phyloP scores from a whole-genome alignment of 2,888 invertebrate species.

The Agrilus biguttatus region DNA sequence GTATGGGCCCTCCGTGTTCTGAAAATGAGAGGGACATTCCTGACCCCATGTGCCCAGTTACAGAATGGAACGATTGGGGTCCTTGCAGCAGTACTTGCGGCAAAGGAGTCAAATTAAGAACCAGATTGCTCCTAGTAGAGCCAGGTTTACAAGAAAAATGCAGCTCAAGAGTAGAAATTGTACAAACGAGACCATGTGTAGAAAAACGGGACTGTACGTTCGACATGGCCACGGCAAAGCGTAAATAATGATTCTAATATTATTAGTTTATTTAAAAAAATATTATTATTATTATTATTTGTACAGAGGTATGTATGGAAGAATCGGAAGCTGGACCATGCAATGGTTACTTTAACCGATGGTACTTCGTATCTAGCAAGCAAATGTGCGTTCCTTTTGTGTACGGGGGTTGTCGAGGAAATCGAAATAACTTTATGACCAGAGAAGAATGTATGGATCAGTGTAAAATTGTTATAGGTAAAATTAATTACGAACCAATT shows the following conservation, averaged over 20 bases:
- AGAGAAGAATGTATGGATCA: constrained; percentile 60
- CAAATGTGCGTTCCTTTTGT: constrained; percentile 73
- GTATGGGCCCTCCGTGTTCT: constrained; percentile 56
- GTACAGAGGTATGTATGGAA: constrained; percentile 69
- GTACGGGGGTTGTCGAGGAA: constrained; percentile 84
- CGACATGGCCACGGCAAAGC: constrained; percentile 62
- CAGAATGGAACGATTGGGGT: constrained; percentile 84
- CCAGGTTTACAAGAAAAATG: constrained; percentile 51
- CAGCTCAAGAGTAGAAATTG: constrained; percentile 49
- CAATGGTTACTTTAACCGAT: constrained; percentile 72
- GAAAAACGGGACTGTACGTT: constrained; percentile 54
- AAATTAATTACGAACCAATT: constrained; percentile 3
- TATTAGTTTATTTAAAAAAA: neutral
- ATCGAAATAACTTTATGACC: constrained; percentile 80
- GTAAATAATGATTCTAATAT: constrained; percentile 26
- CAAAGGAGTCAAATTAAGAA: constrained; percentile 58
- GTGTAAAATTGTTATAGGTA: constrained; percentile 49
- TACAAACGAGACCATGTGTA: constrained; percentile 60
- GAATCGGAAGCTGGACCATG: constrained; percentile 72
- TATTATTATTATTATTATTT: no score
- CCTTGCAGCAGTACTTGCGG: constrained; percentile 85
- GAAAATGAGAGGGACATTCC: constrained; percentile 38
- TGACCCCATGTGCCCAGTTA: constrained; percentile 61
- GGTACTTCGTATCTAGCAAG: constrained; percentile 64
- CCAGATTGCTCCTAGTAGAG: constrained; percentile 54